Percentiles rank a stretch among this genome's conserved stretches.
Evolutionary conservation across 2,797 vertebrate species (phyloP).

Genomic region (Iguana delicatissima): DNA sequence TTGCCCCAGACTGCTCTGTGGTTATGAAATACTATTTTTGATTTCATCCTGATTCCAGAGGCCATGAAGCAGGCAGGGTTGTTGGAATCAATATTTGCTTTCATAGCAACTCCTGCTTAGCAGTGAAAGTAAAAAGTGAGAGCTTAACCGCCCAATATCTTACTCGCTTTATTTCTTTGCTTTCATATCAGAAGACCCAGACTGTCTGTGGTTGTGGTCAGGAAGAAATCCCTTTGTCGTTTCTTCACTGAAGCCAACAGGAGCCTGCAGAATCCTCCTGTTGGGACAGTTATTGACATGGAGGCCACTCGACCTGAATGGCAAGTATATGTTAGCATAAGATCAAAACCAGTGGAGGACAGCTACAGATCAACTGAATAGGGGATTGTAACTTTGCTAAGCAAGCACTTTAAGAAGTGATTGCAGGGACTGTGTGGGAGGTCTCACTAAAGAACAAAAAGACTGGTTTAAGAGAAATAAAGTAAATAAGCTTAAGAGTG

Average conservation of each 20-base stretch:
- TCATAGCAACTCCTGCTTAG: neutral
- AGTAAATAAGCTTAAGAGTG: too few relatives aligned
- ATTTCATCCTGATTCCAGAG: neutral
- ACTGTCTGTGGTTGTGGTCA: conserved; percentile 68
- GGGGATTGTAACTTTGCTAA: neutral
- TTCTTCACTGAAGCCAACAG: conserved; percentile 59
- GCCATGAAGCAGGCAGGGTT: neutral
- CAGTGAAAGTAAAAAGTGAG: neutral
- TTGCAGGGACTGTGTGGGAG: too few relatives aligned
- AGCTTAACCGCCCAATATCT: neutral
- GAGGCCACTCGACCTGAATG: conserved; percentile 69
- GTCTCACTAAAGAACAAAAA: too few relatives aligned
- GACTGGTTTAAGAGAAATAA: too few relatives aligned
- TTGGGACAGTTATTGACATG: conserved; percentile 74
- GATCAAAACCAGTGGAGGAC: neutral
- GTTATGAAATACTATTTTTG: neutral
- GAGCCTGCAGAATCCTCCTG: conserved; percentile 67
- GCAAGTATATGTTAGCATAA: conserved; percentile 41
- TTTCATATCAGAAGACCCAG: conserved; percentile 52
- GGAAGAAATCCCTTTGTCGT: conserved; percentile 56
- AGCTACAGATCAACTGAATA: neutral
- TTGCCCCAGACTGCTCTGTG: neutral
- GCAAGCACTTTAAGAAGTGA: too few relatives aligned
- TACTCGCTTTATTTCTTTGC: neutral
- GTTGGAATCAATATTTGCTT: neutral